Evolutionary conservation across 2,797 vertebrate genomes (phyloP), one percentile per base, ranked within the genome.

Genomic region (Coilia nasus): DNA sequence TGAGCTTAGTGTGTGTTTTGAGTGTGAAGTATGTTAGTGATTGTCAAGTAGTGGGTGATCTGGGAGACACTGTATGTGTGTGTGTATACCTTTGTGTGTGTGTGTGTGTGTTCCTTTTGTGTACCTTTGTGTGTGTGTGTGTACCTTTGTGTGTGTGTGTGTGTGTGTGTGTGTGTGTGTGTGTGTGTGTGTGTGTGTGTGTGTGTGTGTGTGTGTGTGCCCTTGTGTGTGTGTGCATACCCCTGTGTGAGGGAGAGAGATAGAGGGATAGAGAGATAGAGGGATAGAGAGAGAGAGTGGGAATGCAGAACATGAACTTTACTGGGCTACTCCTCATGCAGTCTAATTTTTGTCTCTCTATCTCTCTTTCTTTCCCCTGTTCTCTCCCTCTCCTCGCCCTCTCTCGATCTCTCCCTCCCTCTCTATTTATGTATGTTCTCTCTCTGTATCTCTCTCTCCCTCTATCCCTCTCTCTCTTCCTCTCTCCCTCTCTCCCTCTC

Each of bases 311-410:
- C 35, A 41, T 41, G 2, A 2, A 41, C 35, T 41, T 56, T 56
- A 56, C 14, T 41, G 35, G 35, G 35, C 35, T 41, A 41, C 5
- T 41, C 2, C 35, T 41, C 2, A 41, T 41, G 5, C n/a, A n/a
- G n/a, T n/a, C n/a, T n/a, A n/a, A n/a, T n/a, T n/a, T n/a, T n/a
- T 57, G 6, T 59, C 19, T 59, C 57, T 59, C 14, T 59, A 17
- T 21, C 6, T 21, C 21, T 21, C 17, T 17, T 4, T 19, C 56
- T 19, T 1, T 59, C 19, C 54, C 54, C 10, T 6, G 9, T 54
- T 83, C 86, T n/a, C 83, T 81, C 84, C 81, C 59, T 85, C 14
- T 57, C 85, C 57, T 85, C n/a, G 25, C 57, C 10, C 31, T 59
- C 25, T 60, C 28, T 83, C 50, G 86, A 3, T 78, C 83, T 56